Conservation (phyloP, 2,888 invertebrate genomes). For the Metalampra italica region DNA sequence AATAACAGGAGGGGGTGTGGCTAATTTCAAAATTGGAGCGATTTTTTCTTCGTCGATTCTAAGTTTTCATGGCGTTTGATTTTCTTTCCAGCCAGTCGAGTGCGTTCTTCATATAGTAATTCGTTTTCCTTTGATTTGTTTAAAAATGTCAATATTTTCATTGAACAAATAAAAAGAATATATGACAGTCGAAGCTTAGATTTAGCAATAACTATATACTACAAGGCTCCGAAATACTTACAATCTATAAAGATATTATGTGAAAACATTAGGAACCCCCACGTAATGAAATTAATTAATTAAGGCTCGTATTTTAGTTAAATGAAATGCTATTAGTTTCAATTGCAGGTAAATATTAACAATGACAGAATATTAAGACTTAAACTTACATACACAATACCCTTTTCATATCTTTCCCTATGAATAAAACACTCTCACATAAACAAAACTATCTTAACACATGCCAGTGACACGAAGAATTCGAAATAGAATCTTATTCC, state of each 20-base stretch:
- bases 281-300: no score
- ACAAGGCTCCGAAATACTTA: no score
- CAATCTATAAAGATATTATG: no score
- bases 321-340: no score
- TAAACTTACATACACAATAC: not conserved
- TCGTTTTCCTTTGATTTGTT: no score
- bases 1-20: conserved; percentile 71
- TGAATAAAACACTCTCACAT: conserved; percentile 23
- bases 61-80: conserved; percentile 21
- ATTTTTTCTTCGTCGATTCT: conserved; percentile 49
- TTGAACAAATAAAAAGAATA: no score
- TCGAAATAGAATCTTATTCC: conserved; percentile 18
- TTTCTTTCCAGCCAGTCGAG: conserved; percentile 43
- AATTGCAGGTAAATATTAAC: no score
- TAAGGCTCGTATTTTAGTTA: no score
- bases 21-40: conserved; percentile 69
- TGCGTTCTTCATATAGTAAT: not conserved
- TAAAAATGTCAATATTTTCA: not conserved
- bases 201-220: no score
- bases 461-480: not conserved
- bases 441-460: conserved; percentile 20
- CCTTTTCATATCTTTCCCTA: conserved; percentile 7
- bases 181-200: no score
- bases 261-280: no score
- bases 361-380: not conserved